Conservation (phyloP, 1,140 invertebrate genomes). For the Penaeus indicus region DNA sequence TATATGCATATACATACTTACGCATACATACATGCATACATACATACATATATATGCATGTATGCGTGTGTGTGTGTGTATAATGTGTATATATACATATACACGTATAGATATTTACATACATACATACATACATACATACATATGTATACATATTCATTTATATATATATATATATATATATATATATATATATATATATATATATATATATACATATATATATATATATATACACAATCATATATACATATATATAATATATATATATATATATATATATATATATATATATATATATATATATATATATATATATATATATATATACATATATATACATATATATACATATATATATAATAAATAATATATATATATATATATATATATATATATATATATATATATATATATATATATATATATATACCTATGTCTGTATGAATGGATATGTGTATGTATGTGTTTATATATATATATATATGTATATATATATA, state of each 20-base stretch:
- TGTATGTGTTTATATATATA: no score
- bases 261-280: slow-evolving; percentile 13
- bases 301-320: no score
- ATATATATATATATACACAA: not conserved
- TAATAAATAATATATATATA: not conserved
- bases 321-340: not conserved
- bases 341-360: not conserved
- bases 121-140: no score
- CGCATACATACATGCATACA: not conserved
- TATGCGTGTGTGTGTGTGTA: not conserved
- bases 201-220: not conserved
- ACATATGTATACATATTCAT: no score
- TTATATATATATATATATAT: no score
- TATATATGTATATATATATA: no score
- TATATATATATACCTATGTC: no score
- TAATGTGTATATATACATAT: slow-evolving; percentile 5
- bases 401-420: no score
- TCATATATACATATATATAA: slow-evolving; percentile 11
- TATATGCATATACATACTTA: not conserved
- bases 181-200: not conserved
- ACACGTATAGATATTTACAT: not conserved
- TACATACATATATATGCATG: not conserved
- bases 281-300: not conserved
- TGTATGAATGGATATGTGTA: no score
- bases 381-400: no score